Percentiles rank a stretch among this genome's conserved stretches.
Conservation (phyloP, 2,113 vertebrate species). For the Bubo scandiacus region DNA sequence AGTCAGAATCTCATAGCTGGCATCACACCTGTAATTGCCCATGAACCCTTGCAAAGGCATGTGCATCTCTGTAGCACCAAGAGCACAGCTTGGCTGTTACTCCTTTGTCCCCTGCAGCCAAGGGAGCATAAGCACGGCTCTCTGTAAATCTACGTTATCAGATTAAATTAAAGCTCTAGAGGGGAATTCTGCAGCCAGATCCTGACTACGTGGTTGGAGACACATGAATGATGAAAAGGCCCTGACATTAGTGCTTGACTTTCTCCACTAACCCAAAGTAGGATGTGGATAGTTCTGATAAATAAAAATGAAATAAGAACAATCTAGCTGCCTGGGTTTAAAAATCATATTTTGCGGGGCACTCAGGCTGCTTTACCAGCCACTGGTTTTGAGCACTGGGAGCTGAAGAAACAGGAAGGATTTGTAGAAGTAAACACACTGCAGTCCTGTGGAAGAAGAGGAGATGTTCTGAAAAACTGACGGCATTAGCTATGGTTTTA, state of each 20-base stretch:
- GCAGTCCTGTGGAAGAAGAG: background rate
- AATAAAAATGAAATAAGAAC: background rate
- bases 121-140: background rate
- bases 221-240: background rate
- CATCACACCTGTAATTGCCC: background rate
- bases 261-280: background rate
- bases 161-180: background rate
- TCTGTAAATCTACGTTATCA: fast-evolving
- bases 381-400: background rate
- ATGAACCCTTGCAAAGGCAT: fast-evolving
- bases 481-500: background rate
- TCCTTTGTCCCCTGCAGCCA: background rate
- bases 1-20: background rate
- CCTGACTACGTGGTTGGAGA: background rate
- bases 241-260: background rate
- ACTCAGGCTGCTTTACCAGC: background rate
- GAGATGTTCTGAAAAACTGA: background rate
- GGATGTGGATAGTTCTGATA: background rate
- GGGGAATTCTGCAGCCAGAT: background rate
- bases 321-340: background rate
- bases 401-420: background rate
- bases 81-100: fast-evolving
- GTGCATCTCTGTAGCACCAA: background rate
- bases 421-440: background rate
- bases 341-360: background rate